Conservation (phyloP, 2,888 invertebrate species). For the Synanthedon andrenaeformis region DNA sequence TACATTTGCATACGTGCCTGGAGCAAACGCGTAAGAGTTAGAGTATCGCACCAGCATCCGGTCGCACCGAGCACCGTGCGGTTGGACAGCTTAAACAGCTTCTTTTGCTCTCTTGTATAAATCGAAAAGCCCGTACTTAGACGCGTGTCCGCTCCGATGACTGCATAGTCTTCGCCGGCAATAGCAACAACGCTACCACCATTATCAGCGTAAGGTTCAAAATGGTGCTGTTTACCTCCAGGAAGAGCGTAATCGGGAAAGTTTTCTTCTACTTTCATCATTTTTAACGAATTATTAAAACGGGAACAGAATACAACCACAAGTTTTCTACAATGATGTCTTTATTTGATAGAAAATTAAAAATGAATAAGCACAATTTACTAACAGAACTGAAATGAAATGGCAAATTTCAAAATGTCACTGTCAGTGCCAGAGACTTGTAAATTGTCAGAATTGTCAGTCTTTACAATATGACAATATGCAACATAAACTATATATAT, state of each 20-base stretch:
- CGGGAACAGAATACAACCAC: neutral
- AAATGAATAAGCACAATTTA: neutral
- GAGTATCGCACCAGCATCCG: slow-evolving; percentile 98
- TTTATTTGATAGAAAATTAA: neutral
- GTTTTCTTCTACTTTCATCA: slow-evolving; percentile 45
- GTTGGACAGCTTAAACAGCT: slow-evolving; percentile 84
- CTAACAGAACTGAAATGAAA: slow-evolving; percentile 26
- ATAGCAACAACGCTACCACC: slow-evolving; percentile 94
- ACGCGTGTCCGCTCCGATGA: slow-evolving; percentile 96
- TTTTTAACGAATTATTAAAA: slow-evolving; percentile 15
- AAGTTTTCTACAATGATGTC: neutral
- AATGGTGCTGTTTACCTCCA: slow-evolving; percentile 61
- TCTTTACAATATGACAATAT: too few species aligned
- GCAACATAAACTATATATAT: too few species aligned
- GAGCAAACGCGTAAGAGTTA: slow-evolving; percentile 88
- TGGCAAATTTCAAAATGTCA: slow-evolving; percentile 24
- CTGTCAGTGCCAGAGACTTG: too few species aligned
- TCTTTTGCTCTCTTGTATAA: slow-evolving; percentile 88
- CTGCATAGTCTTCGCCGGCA: slow-evolving; percentile 93
- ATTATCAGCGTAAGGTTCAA: slow-evolving; percentile 66
- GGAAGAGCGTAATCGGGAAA: slow-evolving; percentile 64
- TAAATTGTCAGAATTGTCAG: too few species aligned
- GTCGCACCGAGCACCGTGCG: slow-evolving; percentile 92
- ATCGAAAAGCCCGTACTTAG: slow-evolving; percentile 92
- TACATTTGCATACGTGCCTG: slow-evolving; percentile 94